Conservation (phyloP, 2,113 vertebrate species). For the Otis tarda region DNA sequence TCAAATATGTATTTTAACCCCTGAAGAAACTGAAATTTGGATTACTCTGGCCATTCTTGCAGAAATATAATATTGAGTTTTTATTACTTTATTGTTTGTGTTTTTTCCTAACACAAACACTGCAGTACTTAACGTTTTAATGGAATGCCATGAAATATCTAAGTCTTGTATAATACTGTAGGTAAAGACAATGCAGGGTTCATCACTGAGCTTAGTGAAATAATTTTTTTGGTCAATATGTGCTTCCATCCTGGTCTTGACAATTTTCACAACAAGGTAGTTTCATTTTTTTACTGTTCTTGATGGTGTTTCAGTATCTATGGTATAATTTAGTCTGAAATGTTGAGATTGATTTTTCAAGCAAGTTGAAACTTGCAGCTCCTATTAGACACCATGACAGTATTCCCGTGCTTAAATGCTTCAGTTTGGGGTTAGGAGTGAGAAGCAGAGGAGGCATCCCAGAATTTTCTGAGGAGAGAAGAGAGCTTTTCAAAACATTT, state of each 20-base stretch:
- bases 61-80: neutral
- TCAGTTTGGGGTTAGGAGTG: rapidly evolving
- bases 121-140: neutral
- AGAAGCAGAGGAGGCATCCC: neutral
- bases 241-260: neutral
- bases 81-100: neutral
- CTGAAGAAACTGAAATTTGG: neutral
- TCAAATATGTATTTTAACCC: neutral
- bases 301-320: neutral
- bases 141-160: neutral
- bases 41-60: neutral
- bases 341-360: neutral
- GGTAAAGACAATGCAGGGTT: neutral
- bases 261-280: neutral
- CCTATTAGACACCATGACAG: neutral
- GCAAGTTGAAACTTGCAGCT: neutral
- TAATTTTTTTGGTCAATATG: neutral
- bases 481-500: neutral
- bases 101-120: neutral
- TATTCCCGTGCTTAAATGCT: neutral
- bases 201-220: neutral
- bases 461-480: neutral
- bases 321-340: neutral
- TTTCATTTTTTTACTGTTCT: neutral
- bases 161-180: neutral